These are phyloP conservation scores for Miichthys miiuy DNA, from an alignment of 2,797 vertebrate species.

Conservation along the genomic window DNA sequence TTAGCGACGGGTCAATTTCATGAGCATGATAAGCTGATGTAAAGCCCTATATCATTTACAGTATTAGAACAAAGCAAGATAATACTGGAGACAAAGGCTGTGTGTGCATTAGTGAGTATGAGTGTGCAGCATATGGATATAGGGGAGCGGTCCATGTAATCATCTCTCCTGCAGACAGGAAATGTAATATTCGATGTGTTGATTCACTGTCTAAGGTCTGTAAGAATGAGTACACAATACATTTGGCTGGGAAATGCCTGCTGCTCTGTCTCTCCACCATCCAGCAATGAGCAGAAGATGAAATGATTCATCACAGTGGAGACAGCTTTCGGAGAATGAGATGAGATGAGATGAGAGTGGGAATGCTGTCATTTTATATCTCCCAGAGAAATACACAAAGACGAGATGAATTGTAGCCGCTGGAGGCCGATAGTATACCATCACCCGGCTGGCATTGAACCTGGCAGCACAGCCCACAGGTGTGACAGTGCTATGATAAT, in stretches of 20 bases:
- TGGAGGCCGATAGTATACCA: constrained; percentile 43
- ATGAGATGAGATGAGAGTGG: constrained; percentile 74
- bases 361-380: constrained; percentile 74
- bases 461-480: constrained; percentile 38
- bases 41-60: constrained; percentile 2
- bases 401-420: constrained; percentile 66
- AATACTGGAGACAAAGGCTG: constrained; percentile 16
- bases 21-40: neutral
- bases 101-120: neutral
- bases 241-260: constrained; percentile 63
- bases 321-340: constrained; percentile 74
- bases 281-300: constrained; percentile 69
- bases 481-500: constrained; percentile 33
- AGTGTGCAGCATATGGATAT: constrained; percentile 30
- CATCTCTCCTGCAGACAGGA: constrained; percentile 59
- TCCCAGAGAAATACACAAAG: constrained; percentile 70
- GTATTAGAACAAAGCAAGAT: constrained; percentile 16
- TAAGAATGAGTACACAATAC: constrained; percentile 61
- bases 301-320: constrained; percentile 79
- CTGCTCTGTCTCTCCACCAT: constrained; percentile 62
- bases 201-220: constrained; percentile 60
- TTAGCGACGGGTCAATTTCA: neutral
- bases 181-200: constrained; percentile 67
- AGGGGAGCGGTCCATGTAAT: constrained; percentile 34
- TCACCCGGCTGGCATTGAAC: constrained; percentile 27